A percentile compares a stretch with the other conserved stretches of the same genome.
phyloP scores from a whole-genome alignment of 2,888 invertebrate species.

The Protophormia terraenovae region DNA sequence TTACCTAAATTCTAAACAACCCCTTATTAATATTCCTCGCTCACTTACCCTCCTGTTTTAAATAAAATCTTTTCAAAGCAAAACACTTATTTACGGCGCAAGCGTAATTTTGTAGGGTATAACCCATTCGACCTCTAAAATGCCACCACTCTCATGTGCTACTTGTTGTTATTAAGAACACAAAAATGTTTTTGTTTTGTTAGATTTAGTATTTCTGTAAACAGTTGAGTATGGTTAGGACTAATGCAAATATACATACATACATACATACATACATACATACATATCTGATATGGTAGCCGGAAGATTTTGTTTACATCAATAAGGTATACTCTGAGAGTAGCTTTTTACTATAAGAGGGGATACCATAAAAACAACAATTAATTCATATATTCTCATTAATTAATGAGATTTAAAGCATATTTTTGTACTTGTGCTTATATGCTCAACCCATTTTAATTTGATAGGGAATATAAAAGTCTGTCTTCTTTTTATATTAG shows the following conservation, averaged over 20 bases:
- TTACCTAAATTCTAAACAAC: not conserved
- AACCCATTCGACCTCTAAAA: not conserved
- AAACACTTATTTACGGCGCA: not conserved
- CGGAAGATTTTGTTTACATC: no score
- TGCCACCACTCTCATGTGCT: not conserved
- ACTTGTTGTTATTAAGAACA: constrained; percentile 1
- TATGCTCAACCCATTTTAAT: no score
- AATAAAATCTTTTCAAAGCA: not conserved
- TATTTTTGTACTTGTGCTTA: no score
- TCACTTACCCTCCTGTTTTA: not conserved
- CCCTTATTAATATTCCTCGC: not conserved
- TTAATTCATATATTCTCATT: no score
- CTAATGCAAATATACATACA: not conserved
- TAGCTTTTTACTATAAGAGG: no score
- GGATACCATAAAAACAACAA: no score
- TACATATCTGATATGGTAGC: no score
- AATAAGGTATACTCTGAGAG: no score
- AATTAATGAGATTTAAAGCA: no score
- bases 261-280: no score
- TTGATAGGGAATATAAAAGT: no score
- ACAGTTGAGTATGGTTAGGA: not conserved
- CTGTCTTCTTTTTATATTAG: no score
- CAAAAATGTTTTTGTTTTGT: not conserved
- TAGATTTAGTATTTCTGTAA: not conserved
- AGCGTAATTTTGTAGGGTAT: constrained; percentile 2